Evolutionary conservation across 1,140 invertebrate genomes (phyloP), one percentile per base, ranked within the genome.

Genomic region (Anthonomus grandis): DNA sequence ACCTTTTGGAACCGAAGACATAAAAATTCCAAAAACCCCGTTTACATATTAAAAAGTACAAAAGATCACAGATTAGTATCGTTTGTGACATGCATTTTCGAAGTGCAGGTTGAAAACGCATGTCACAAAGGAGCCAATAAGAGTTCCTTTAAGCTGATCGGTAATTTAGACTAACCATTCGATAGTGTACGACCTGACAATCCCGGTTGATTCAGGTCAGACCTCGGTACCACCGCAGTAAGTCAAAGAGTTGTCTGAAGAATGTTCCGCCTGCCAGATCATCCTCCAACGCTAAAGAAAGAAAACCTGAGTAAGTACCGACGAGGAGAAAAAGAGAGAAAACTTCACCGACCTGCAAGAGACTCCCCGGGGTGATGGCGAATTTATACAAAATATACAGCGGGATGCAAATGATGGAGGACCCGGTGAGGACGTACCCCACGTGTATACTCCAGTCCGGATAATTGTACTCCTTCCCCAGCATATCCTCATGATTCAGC

Each of bases 371-470:
- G 1, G 90, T 91, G 6, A 81, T 82, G 10, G 81, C 68, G 47
- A 93, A 78, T 73, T 92, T 90, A 74, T 90, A 93, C 48, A 94
- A 72, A 18, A 92, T 93, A 66, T 95, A 85, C 21, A 88, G 76
- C 13, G 93, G 93, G 66, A 98, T 97, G 77, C 92, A 95, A 2
- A 90, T 78, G 36, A 97, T 87, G 45, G 94, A 96, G 17, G 94
- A 97, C 9, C 85, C 85, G 4, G 95, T 95, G 57, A 98, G 87
- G 3, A 83, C 66, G 88, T 94, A 95, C 15, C 95, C 95, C 27
- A 97, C 80, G 17, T 87, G 76, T 70, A 95, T 92, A 39, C 92
- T 93, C 89, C 90, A 94, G 36, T 80, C 72, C 0, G 95, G 95
- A 77, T 97, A 98, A 15, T 79, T 74, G 73, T 96, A 97, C 63